Base-by-base conservation (phyloP, 2,113 vertebrate genomes). In the Shinisaurus crocodilurus region DNA sequence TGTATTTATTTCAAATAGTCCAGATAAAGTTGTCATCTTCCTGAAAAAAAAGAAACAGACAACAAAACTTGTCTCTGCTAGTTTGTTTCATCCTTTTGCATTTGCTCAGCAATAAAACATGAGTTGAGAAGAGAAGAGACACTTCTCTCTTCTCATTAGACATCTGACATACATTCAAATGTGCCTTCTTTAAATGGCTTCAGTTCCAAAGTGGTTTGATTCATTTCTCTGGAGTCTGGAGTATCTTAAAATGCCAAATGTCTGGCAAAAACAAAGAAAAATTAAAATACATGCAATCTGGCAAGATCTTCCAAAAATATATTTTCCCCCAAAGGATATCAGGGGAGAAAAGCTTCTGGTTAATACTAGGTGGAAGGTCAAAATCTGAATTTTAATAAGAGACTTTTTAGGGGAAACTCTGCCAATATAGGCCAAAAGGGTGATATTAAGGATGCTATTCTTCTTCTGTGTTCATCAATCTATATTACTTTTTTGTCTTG, bases 331-430 rank as follows among this genome's bases (percentile, higher is more conserved):
- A 80, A 77, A 91, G 92, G 91, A 94, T 91, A 79, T 89, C 85
- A 76, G 88, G 34, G 0, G 57, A 23, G 15, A 87, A 0, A 65
- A 75, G 86, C 13, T 94, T 91, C n/a, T 91, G 37, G 45, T 57
- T 92, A 93, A 82, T 84, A 32, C 23, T 89, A 88, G n/a, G 25
- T 67, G 6, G 86, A 95, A 93, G 48, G 34, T 91, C 89, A 90
- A 75, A 3, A 70, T 94, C 95, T 95, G 3, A 72, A 94, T 88
- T 90, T 95, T 95, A 91, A 92, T 75, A 91, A 29, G 29, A 90
- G 37, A 88, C 70, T 90, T 96, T 94, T 89, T 84, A 72, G 0
- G 79, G 85, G n/a, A 0, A 60, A 50, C 82, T 82, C 37, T 88
- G 91, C 88, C n/a, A 83, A 60, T 90, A 48, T 90, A 89, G 87